These are phyloP conservation scores for Anguilla rostrata DNA, from an alignment of 2,113 vertebrate genomes.

Conservation along the genomic window DNA sequence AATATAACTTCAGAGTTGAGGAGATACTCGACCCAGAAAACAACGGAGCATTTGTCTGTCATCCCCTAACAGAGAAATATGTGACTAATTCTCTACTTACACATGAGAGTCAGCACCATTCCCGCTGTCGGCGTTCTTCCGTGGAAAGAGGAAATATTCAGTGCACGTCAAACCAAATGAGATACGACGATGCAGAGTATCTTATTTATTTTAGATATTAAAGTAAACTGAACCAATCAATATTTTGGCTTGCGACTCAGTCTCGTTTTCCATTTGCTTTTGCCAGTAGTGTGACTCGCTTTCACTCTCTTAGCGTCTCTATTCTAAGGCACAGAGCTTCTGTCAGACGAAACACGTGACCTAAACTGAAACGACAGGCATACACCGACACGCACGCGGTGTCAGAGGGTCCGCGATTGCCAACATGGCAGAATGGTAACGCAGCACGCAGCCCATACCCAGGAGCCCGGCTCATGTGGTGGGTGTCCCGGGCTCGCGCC, in stretches of 20 bases:
- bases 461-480: neutral
- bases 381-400: conserved; percentile 5
- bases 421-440: conserved; percentile 12
- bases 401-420: conserved; percentile 6
- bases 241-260: neutral
- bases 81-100: conserved; percentile 22
- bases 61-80: neutral
- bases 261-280: neutral
- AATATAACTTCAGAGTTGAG: conserved; percentile 12
- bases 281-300: conserved; percentile 13
- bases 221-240: neutral
- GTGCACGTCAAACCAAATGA: neutral
- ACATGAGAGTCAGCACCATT: neutral
- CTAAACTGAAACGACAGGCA: conserved; percentile 7
- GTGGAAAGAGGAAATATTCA: neutral
- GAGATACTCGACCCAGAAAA: conserved; percentile 4
- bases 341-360: conserved; percentile 42
- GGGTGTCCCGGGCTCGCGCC: neutral
- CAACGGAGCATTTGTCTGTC: conserved; percentile 14
- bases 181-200: neutral
- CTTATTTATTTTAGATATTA: neutral
- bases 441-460: neutral
- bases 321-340: conserved; percentile 24
- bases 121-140: neutral
- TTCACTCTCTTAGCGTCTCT: conserved; percentile 14